Evolutionary conservation across 2,113 vertebrate species (phyloP).

Genomic region (Paralichthys olivaceus): DNA sequence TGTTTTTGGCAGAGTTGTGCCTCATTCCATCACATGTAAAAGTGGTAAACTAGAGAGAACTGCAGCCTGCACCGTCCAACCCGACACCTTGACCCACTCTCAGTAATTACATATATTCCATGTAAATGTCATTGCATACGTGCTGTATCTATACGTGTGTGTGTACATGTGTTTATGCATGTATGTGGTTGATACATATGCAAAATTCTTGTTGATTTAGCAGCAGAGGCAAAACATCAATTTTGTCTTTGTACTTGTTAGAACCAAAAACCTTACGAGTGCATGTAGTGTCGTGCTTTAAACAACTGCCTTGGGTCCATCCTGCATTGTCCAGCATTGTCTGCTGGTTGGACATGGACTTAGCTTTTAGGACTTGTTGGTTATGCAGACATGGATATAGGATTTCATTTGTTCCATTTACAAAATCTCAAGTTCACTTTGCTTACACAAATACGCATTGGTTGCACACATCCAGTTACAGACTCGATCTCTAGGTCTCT

Average conservation of each 20-base stretch:
- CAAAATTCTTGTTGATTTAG: not conserved
- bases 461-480: constrained; percentile 17
- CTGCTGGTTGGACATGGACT: constrained; percentile 56
- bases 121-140: not conserved
- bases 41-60: constrained; percentile 46
- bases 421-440: constrained; percentile 75
- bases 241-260: not conserved
- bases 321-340: constrained; percentile 56
- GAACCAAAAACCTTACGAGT: constrained; percentile 20
- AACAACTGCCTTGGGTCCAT: constrained; percentile 42
- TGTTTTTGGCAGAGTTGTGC: constrained; percentile 69
- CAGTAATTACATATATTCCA: no score
- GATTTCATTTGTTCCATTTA: constrained; percentile 82
- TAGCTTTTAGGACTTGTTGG: constrained; percentile 56
- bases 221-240: no score
- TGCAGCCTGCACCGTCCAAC: not conserved
- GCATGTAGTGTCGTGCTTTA: constrained; percentile 12
- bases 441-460: constrained; percentile 56
- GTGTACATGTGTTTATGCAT: not conserved
- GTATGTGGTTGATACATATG: not conserved
- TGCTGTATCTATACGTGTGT: not conserved
- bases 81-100: constrained; percentile 23
- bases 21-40: constrained; percentile 65
- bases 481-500: constrained; percentile 33
- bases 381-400: constrained; percentile 74